Conservation (phyloP, 2,797 vertebrate species). For the Accipiter superciliosus region DNA sequence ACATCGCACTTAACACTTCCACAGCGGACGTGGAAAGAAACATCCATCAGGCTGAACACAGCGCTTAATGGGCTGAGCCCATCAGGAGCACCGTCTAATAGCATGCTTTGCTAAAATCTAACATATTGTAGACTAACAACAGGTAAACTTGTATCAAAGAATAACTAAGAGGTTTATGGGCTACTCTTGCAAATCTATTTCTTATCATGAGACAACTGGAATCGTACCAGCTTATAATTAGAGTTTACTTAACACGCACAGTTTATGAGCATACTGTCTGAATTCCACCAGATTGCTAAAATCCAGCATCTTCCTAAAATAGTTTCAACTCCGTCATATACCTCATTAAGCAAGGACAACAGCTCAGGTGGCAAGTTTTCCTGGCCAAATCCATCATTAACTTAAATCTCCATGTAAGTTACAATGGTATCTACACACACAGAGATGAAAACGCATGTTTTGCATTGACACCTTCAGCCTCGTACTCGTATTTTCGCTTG, state of each 20-base stretch:
- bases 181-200: neutral
- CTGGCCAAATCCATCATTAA: neutral
- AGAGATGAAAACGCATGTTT: accelerated
- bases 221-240: neutral
- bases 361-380: neutral
- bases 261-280: neutral
- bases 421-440: accelerated
- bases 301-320: neutral
- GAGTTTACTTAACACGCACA: neutral
- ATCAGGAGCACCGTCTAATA: accelerated
- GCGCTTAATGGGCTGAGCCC: accelerated
- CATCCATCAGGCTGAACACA: accelerated
- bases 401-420: accelerated
- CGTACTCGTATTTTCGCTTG: accelerated
- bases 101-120: neutral
- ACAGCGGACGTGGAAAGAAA: accelerated
- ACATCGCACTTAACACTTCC: accelerated
- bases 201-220: neutral
- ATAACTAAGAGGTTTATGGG: accelerated
- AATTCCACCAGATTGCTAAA: neutral
- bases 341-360: neutral
- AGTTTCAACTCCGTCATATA: neutral
- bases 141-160: neutral
- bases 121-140: neutral
- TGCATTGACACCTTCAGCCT: neutral